A percentile compares a stretch with the other conserved stretches of the same genome.
phyloP scores from a whole-genome alignment of 2,888 invertebrate genomes.

The Emmelina monodactyla region DNA sequence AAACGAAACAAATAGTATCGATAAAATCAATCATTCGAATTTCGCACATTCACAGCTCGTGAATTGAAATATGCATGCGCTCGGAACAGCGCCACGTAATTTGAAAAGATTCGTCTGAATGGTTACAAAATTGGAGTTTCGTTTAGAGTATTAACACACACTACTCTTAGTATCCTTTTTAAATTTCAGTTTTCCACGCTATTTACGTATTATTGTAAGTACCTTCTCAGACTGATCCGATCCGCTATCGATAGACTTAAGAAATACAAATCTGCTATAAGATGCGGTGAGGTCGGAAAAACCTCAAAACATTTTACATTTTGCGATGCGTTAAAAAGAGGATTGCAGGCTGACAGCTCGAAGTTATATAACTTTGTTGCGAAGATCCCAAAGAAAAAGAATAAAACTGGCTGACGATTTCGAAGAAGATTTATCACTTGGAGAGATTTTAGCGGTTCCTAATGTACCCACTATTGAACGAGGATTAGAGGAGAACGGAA shows the following conservation, averaged over 20 bases:
- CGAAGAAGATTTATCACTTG: slow-evolving; percentile 43
- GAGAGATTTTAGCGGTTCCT: slow-evolving; percentile 38
- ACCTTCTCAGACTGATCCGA: too few species aligned
- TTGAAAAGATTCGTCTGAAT: not conserved
- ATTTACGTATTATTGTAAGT: too few species aligned
- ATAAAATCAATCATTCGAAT: slow-evolving; percentile 1
- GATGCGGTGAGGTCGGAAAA: too few species aligned
- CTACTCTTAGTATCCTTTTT: too few species aligned
- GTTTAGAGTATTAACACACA: too few species aligned
- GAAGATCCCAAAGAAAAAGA: not conserved
- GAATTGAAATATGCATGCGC: not conserved
- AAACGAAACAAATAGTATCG: slow-evolving; percentile 1
- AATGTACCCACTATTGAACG: slow-evolving; percentile 27
- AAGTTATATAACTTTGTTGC: slow-evolving; percentile 29
- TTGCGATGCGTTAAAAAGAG: too few species aligned
- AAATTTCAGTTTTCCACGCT: too few species aligned
- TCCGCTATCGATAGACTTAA: too few species aligned
- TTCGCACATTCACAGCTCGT: not conserved
- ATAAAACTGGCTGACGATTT: slow-evolving; percentile 46
- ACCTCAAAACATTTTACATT: too few species aligned
- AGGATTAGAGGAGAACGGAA: not conserved
- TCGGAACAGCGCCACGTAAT: not conserved
- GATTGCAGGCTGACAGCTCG: too few species aligned
- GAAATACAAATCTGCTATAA: too few species aligned
- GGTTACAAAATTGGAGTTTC: not conserved